Percentiles rank a stretch among this genome's conserved stretches.
Conservation (phyloP, 2,797 vertebrate species). For the Cynopterus sphinx region DNA sequence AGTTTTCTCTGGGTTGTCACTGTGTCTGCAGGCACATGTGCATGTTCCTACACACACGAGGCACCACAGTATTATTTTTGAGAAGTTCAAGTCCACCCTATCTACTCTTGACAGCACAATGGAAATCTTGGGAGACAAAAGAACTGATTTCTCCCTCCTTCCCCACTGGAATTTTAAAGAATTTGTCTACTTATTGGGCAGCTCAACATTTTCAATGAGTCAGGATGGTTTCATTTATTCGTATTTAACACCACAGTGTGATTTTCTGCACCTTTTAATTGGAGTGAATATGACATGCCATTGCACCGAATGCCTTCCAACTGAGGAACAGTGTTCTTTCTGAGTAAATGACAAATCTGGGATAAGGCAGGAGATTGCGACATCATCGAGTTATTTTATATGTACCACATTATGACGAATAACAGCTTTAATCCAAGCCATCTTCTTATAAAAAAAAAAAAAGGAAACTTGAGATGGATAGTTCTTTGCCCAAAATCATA, state of each 20-base stretch:
- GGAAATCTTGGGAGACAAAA: neutral
- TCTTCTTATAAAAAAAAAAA: neutral
- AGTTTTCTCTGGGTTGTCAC: neutral
- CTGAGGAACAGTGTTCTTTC: neutral
- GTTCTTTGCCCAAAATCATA: neutral
- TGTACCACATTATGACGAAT: neutral
- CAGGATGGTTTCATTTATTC: neutral
- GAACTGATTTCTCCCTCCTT: neutral
- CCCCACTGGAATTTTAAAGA: neutral
- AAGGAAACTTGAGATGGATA: neutral
- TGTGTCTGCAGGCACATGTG: accelerated
- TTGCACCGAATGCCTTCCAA: neutral
- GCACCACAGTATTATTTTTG: neutral
- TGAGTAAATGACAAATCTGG: neutral
- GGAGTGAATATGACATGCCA: neutral
- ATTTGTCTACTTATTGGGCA: neutral
- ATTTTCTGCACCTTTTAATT: neutral
- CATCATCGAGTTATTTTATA: neutral
- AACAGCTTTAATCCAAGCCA: neutral
- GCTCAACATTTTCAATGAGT: neutral
- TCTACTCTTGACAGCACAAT: neutral
- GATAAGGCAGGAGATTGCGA: neutral
- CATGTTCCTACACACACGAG: neutral
- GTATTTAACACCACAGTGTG: neutral
- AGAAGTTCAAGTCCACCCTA: neutral